Base-by-base conservation (phyloP, 2,113 vertebrate species). In the Pycnonotus jocosus region DNA sequence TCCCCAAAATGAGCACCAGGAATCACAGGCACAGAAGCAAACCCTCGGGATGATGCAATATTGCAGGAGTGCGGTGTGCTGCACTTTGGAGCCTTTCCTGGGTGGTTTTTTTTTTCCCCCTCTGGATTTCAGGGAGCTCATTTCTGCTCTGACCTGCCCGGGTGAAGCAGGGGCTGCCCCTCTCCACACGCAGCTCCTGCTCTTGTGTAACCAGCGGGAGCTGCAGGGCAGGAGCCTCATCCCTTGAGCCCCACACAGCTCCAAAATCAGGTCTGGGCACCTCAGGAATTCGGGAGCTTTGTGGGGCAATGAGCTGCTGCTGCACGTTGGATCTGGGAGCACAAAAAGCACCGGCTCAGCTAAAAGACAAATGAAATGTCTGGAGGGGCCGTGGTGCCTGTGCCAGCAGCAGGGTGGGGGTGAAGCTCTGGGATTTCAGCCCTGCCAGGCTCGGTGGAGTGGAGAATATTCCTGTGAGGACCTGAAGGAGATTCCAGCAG, bases 231-330 rank as follows among this genome's bases (percentile, higher is more conserved):
- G 51, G 38, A 50, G 33, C 28, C 12, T n/a, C 20, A 0, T 51
- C 42, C 58, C n/a, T 17, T 30, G 22, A 61, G 70, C 84, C 94
- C 69, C 66, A 7, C 38, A 9, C 33, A 65, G 85, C 90, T 86
- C 74, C 11, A 15, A 40, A 73, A 62, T 94, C 94, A 97, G 70
- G 90, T 72, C 81, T 15, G 74, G 94, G 87, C 95, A 94, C 58
- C 85, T 66, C 94, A 87, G 81, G 70, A 81, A 89, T 91, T 74
- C 0, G 0, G 47, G 71, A 82, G 76, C 11, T 44, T 25, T 42
- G 68, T 1, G 78, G 50, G n/a, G 37, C 53, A 48, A n/a, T 0
- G 54, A 94, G 79, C 30, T 61, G 58, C 58, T 61, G 58, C 60
- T 42, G 86, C 89, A 15, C 0, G 80, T 83, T 51, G 6, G 23